These are phyloP conservation scores for Ormyrus labotus DNA, from an alignment of 2,888 invertebrate species.

Conservation along the genomic window DNA sequence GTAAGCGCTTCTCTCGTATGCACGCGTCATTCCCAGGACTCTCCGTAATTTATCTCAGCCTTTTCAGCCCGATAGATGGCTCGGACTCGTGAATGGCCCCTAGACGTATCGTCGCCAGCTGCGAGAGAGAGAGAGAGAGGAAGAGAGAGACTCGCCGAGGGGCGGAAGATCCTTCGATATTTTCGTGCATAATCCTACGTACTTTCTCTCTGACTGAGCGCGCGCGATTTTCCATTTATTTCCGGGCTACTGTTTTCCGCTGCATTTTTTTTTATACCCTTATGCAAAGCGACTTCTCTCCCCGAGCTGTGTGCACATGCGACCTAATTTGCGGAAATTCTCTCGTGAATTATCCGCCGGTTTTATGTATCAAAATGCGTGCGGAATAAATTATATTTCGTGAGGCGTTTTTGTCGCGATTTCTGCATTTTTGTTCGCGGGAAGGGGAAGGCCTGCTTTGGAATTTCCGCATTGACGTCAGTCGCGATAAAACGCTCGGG, in stretches of 20 bases:
- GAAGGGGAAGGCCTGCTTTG: too few relatives aligned
- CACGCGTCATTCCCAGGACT: constrained; percentile 29
- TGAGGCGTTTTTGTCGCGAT: not conserved
- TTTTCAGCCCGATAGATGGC: constrained; percentile 1
- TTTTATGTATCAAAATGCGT: not conserved
- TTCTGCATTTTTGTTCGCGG: too few relatives aligned
- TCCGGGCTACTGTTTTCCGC: not conserved
- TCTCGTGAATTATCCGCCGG: not conserved
- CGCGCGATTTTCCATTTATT: constrained; percentile 24
- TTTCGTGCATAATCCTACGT: constrained; percentile 11
- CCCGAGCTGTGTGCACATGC: too few relatives aligned
- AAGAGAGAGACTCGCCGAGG: too few relatives aligned
- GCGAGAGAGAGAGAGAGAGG: not conserved
- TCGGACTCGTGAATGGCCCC: not conserved
- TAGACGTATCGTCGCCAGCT: constrained; percentile 45
- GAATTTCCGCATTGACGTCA: too few relatives aligned
- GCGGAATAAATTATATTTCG: too few relatives aligned
- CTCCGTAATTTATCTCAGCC: constrained; percentile 20
- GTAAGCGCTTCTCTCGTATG: not conserved
- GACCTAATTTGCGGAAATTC: not conserved
- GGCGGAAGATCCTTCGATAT: constrained; percentile 29
- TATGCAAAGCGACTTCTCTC: too few relatives aligned
- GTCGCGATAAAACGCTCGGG: too few relatives aligned
- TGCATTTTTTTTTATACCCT: too few relatives aligned
- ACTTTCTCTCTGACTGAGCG: not conserved